Evolutionary conservation across 2,888 invertebrate genomes (phyloP).

Genomic region (Aproaerema taeniolella): DNA sequence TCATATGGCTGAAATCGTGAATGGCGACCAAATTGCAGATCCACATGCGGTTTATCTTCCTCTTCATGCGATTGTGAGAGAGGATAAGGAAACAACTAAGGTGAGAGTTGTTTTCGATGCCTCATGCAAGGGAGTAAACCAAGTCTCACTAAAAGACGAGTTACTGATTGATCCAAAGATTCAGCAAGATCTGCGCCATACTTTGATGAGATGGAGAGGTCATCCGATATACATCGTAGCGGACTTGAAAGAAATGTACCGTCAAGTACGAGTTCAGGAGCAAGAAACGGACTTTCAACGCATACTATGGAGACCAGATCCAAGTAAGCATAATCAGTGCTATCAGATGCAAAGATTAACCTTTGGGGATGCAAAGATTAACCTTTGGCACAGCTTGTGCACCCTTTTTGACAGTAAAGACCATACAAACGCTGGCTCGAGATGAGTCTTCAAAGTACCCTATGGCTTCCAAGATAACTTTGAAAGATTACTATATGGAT

Average conservation of each 20-base stretch:
- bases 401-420: slow-evolving; percentile 20
- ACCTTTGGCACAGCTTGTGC: slow-evolving; percentile 24
- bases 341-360: slow-evolving; percentile 19
- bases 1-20: slow-evolving; percentile 10
- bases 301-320: slow-evolving; percentile 19
- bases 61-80: slow-evolving; percentile 18
- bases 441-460: slow-evolving; percentile 18
- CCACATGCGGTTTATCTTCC: slow-evolving; percentile 11
- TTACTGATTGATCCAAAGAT: slow-evolving; percentile 18
- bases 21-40: background rate
- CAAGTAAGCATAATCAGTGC: slow-evolving; percentile 10
- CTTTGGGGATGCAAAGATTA: too few species aligned
- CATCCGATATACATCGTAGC: slow-evolving; percentile 17
- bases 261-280: slow-evolving; percentile 12
- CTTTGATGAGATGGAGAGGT: slow-evolving; percentile 16
- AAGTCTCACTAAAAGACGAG: slow-evolving; percentile 18
- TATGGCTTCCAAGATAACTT: slow-evolving; percentile 13
- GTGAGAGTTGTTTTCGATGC: slow-evolving; percentile 19
- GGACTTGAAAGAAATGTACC: slow-evolving; percentile 20
- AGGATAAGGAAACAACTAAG: slow-evolving; percentile 17
- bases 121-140: slow-evolving; percentile 14
- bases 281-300: slow-evolving; percentile 17
- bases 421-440: slow-evolving; percentile 17
- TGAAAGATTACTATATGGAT: slow-evolving; percentile 20
- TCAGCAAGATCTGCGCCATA: slow-evolving; percentile 19